A percentile compares a stretch with the other conserved stretches of the same genome.
These are phyloP conservation scores for Tenthredo distinguenda DNA, from an alignment of 2,888 invertebrate species.

Conservation along the genomic window DNA sequence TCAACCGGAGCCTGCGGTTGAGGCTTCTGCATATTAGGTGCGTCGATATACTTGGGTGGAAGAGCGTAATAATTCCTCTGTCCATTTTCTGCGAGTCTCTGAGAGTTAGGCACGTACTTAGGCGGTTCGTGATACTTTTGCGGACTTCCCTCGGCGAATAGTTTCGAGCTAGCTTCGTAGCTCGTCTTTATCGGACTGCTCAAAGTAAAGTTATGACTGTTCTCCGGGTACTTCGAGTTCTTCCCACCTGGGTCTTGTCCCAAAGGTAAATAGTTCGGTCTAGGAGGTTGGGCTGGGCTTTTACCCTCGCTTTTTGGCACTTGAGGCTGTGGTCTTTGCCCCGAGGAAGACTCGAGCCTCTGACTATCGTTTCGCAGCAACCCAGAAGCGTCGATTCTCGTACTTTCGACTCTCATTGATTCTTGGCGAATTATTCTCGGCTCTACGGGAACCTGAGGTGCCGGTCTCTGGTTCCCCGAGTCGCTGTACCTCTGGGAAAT, in stretches of 20 bases:
- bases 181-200: conserved; percentile 69
- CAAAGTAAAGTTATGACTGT: conserved; percentile 62
- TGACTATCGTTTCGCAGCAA: conserved; percentile 67
- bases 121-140: conserved; percentile 73
- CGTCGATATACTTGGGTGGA: conserved; percentile 70
- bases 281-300: conserved; percentile 47
- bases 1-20: conserved; percentile 68
- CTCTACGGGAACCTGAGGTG: conserved; percentile 73
- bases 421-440: conserved; percentile 73
- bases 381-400: conserved; percentile 63
- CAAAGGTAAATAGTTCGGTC: conserved; percentile 66
- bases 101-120: conserved; percentile 67
- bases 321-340: conserved; percentile 74
- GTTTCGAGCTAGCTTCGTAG: conserved; percentile 69
- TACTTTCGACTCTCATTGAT: conserved; percentile 70
- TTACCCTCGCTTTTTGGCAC: conserved; percentile 57
- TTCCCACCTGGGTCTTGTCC: conserved; percentile 59
- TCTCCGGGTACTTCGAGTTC: conserved; percentile 58
- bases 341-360: conserved; percentile 65
- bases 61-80: conserved; percentile 69
- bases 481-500: conserved; percentile 72
- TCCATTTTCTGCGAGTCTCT: conserved; percentile 58
- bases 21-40: conserved; percentile 65
- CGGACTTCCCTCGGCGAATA: conserved; percentile 67
- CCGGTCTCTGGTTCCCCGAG: conserved; percentile 72